Percentiles rank a stretch among this genome's conserved stretches.
Evolutionary conservation across 2,888 invertebrate genomes (phyloP).

Genomic region (Cephus sareptanus): DNA sequence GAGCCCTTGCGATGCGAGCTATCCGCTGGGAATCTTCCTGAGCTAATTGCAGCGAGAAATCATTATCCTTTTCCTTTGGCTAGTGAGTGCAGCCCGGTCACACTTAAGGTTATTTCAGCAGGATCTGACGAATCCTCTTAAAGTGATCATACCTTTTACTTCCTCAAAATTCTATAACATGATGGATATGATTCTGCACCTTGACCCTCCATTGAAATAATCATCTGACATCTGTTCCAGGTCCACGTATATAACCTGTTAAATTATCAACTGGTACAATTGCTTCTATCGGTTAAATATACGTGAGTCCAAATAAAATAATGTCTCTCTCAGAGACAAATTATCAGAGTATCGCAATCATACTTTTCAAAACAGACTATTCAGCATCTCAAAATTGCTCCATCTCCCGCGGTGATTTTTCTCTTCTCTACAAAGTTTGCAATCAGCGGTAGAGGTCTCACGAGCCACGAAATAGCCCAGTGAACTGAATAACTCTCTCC

Average conservation of each 20-base stretch:
- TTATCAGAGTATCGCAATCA: too few relatives aligned
- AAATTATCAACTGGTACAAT: neutral
- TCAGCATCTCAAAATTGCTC: neutral
- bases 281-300: neutral
- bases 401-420: neutral
- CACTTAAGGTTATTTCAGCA: neutral
- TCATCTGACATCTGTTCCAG: neutral
- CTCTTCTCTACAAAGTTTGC: neutral
- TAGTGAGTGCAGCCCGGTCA: neutral
- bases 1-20: neutral
- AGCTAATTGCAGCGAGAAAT: neutral
- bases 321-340: too few relatives aligned
- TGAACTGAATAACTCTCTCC: slow-evolving; percentile 11
- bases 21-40: neutral
- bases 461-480: slow-evolving; percentile 27
- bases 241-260: neutral
- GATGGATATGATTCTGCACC: neutral
- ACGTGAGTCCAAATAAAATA: neutral
- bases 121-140: neutral
- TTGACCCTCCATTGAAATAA: neutral
- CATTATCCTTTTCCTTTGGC: neutral
- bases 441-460: neutral
- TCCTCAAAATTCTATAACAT: neutral
- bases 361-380: neutral
- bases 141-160: neutral